Base-by-base conservation (phyloP, 2,888 invertebrate genomes). In the Cetonia aurata region DNA sequence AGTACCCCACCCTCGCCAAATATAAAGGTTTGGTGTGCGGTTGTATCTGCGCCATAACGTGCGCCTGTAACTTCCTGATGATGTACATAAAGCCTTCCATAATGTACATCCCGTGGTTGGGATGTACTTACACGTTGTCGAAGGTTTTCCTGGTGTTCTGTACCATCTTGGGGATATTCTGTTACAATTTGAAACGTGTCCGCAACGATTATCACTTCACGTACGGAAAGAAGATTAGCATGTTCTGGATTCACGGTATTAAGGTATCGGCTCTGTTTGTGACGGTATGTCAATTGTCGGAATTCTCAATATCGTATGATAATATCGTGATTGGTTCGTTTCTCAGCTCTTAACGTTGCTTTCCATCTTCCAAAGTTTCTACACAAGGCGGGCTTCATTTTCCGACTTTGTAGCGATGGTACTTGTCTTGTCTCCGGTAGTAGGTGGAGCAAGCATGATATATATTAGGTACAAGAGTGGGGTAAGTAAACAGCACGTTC, bases 251-350 rank as follows among this genome's bases (percentile, higher is more conserved):
- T 25, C 53, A 67, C 10, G 71, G 71, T 6, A 15, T 71, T 3
- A 71, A 67, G 52, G 82, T 83, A 81, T 82, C 75, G 79, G 80
- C 80, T 80, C 77, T 80, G 81, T 81, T 82, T 80, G 79, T 83
- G 79, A 80, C 81, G 82, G 83, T 83, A 81, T 81, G 82, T 82
- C 83, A 82, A n/a, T 53, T 8, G 3, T 19, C 3, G 10, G 6
- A 1, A 19, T 53, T 53, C n/a, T 52, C 12, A 6, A 19, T 53
- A 1, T 10, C 2, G 1, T 17, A 2, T 6, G 6, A 9, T 53
- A 19, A 3, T 19, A 53, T 1, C 15, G 1, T 19, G 1, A 48
- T 12, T 3, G 13, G 6, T 10, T 44, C 44, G 1, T 44, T 44
- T 44, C 44, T 48, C 17, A 48, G 17, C 1, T 12, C 17, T n/a